Percentiles rank a stretch among this genome's conserved stretches.
These are phyloP conservation scores for Scalopus aquaticus DNA, from an alignment of 2,113 vertebrate species.

Conservation along the genomic window DNA sequence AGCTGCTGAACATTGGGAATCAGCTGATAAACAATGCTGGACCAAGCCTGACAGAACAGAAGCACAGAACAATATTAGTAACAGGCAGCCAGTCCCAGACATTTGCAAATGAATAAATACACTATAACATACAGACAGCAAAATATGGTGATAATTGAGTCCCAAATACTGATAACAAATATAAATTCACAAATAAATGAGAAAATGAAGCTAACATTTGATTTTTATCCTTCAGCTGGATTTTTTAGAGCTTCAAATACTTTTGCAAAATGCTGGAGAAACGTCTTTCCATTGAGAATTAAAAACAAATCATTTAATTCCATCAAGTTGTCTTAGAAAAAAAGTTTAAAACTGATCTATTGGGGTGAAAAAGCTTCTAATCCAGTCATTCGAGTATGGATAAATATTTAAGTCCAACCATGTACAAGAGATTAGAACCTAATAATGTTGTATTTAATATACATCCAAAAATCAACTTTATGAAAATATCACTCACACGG, in stretches of 20 bases:
- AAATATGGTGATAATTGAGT: constrained; percentile 49
- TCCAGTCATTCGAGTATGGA: background rate
- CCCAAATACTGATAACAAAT: constrained; percentile 43
- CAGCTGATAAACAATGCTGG: constrained; percentile 98
- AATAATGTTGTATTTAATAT: constrained; percentile 29
- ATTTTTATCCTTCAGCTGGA: constrained; percentile 31
- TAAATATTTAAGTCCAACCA: constrained; percentile 48
- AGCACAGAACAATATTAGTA: constrained; percentile 28
- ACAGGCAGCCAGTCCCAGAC: background rate
- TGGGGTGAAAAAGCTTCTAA: constrained; percentile 36
- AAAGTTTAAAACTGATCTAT: constrained; percentile 52
- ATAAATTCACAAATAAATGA: constrained; percentile 64
- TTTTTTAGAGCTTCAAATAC: constrained; percentile 25
- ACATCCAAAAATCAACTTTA: constrained; percentile 50
- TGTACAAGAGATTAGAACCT: constrained; percentile 42
- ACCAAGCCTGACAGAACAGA: constrained; percentile 92
- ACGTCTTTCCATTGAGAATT: constrained; percentile 50
- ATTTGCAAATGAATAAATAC: constrained; percentile 57
- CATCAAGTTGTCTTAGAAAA: constrained; percentile 38
- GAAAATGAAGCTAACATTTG: constrained; percentile 53
- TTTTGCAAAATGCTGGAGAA: constrained; percentile 59
- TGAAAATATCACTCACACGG: constrained; percentile 43
- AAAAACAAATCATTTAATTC: constrained; percentile 45
- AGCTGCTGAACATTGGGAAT: constrained; percentile 99
- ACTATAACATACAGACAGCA: constrained; percentile 30